Evolutionary conservation across 37 sponge, comb jelly and placozoan species (phyloP).

Genomic region (Corticium candelabrum): DNA sequence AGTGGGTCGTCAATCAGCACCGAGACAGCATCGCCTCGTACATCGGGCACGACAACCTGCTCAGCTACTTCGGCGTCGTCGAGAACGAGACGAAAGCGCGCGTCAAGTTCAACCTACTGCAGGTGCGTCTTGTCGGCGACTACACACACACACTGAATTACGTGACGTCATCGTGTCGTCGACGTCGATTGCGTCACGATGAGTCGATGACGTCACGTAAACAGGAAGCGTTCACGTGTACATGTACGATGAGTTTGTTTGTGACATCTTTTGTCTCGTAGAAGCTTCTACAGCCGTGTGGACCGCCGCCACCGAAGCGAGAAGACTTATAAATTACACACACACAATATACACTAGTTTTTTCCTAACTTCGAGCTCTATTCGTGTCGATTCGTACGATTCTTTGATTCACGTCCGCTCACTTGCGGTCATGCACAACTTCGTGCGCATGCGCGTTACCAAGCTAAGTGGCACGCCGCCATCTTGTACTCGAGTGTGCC

Average conservation of each 20-base stretch:
- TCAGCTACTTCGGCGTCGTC: conserved; percentile 85
- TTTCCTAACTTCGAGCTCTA: background rate
- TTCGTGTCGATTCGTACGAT: too few relatives aligned
- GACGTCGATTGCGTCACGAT: background rate
- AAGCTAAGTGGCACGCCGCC: conserved; percentile 17
- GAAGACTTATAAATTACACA: conserved; percentile 47
- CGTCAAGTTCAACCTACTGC: conserved; percentile 83
- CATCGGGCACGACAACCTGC: conserved; percentile 89
- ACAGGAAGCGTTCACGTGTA: too few relatives aligned
- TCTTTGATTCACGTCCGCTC: too few relatives aligned
- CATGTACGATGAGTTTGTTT: background rate
- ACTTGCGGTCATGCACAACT: background rate
- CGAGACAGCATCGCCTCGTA: conserved; percentile 92
- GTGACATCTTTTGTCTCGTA: conserved; percentile 9
- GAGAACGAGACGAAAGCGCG: conserved; percentile 95
- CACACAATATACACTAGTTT: background rate
- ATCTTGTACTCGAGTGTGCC: conserved; percentile 10
- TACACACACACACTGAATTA: background rate
- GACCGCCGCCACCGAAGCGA: conserved; percentile 87
- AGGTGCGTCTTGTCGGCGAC: conserved; percentile 23
- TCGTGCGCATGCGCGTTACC: conserved; percentile 10
- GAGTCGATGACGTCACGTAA: too few relatives aligned
- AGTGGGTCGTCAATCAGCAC: conserved; percentile 97
- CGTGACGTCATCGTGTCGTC: background rate
- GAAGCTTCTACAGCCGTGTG: conserved; percentile 99